phyloP scores from a whole-genome alignment of 2,888 invertebrate genomes.

The Metacarcinus magister region DNA sequence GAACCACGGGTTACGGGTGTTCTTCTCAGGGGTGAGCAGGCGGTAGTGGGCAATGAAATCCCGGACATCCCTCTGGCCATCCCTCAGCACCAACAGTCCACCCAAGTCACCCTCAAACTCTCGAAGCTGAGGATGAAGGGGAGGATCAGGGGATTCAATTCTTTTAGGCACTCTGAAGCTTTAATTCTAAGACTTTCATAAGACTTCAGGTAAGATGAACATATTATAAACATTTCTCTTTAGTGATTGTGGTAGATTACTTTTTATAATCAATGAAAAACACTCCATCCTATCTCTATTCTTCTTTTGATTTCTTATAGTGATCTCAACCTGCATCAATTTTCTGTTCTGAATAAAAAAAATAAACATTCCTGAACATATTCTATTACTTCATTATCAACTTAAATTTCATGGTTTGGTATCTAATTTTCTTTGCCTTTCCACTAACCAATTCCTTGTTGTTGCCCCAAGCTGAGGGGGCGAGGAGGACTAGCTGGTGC shows the following conservation, averaged over 20 bases:
- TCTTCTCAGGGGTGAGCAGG: slow-evolving; percentile 83
- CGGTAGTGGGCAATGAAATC: slow-evolving; percentile 80
- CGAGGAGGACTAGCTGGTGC: slow-evolving; percentile 79
- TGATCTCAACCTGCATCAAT: too few species aligned
- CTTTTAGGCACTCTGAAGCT: too few species aligned
- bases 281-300: too few species aligned
- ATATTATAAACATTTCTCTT: too few species aligned
- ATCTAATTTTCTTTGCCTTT: not conserved
- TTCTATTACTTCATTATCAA: too few species aligned
- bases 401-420: not conserved
- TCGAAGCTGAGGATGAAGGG: slow-evolving; percentile 75
- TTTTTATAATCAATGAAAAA: too few species aligned
- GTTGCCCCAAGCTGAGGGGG: slow-evolving; percentile 82
- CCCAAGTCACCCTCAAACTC: slow-evolving; percentile 66
- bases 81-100: slow-evolving; percentile 75
- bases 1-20: slow-evolving; percentile 85
- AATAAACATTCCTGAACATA: too few species aligned
- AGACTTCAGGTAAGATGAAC: too few species aligned
- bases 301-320: too few species aligned
- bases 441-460: slow-evolving; percentile 68
- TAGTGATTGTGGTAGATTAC: too few species aligned
- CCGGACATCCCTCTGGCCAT: slow-evolving; percentile 79
- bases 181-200: too few species aligned
- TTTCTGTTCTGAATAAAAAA: too few species aligned
- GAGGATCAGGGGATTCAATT: not conserved